phyloP scores from a whole-genome alignment of 2,888 invertebrate genomes.

The Poecilus cupreus region DNA sequence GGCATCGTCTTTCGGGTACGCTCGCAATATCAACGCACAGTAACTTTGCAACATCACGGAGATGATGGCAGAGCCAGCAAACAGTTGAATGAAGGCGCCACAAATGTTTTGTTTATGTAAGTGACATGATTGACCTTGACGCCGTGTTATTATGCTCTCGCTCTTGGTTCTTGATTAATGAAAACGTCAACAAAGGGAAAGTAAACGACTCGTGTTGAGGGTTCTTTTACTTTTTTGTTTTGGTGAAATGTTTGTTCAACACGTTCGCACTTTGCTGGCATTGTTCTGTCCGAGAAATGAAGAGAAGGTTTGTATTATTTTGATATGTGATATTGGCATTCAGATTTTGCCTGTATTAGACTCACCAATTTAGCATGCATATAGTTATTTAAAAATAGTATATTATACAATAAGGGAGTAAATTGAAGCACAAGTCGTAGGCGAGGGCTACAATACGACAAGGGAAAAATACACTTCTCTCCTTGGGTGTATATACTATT shows the following conservation, averaged over 20 bases:
- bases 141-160: neutral
- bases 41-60: neutral
- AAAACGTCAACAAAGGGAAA: constrained; percentile 24
- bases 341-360: too few relatives aligned
- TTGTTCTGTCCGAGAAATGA: too few relatives aligned
- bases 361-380: too few relatives aligned
- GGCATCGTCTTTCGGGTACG: constrained; percentile 20
- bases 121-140: constrained; percentile 39
- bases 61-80: neutral
- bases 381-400: too few relatives aligned
- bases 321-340: too few relatives aligned
- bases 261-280: neutral
- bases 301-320: too few relatives aligned
- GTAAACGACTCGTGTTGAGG: neutral
- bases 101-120: constrained; percentile 29
- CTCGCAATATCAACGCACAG: neutral
- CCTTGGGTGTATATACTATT: too few relatives aligned
- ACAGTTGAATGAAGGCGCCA: constrained; percentile 26
- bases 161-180: constrained; percentile 20
- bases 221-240: neutral
- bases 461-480: too few relatives aligned
- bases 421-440: too few relatives aligned
- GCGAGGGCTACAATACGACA: too few relatives aligned
- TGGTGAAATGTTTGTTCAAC: neutral
- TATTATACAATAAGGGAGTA: too few relatives aligned